Conservation (phyloP, 2,113 vertebrate species). For the Oryzias woworae region DNA sequence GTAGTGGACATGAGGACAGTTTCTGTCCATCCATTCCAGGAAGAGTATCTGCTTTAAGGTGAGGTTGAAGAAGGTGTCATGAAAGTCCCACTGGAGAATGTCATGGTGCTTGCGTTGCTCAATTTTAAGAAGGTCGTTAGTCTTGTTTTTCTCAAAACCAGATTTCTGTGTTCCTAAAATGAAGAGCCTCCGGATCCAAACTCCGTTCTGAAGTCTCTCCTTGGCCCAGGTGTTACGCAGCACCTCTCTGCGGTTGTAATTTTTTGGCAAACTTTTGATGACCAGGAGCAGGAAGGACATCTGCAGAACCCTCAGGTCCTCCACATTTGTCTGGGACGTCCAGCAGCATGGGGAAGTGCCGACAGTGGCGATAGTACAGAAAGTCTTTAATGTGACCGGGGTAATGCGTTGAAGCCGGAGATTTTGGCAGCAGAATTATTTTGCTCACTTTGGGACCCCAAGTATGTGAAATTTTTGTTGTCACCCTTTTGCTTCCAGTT, state of each 20-base stretch:
- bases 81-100: conserved; percentile 26
- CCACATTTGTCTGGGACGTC: conserved; percentile 19
- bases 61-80: conserved; percentile 16
- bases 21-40: conserved; percentile 19
- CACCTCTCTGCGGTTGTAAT: conserved; percentile 77
- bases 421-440: background rate
- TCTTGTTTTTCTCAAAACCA: background rate
- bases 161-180: conserved; percentile 1
- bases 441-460: background rate
- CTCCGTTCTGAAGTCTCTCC: conserved; percentile 64
- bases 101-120: conserved; percentile 12
- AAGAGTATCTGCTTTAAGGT: conserved; percentile 22
- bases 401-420: background rate
- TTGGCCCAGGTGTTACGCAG: conserved; percentile 84
- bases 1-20: conserved; percentile 6
- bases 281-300: conserved; percentile 79
- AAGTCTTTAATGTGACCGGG: conserved; percentile 1
- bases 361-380: conserved; percentile 13
- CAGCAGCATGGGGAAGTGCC: conserved; percentile 17
- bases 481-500: background rate
- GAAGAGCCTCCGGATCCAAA: conserved; percentile 40
- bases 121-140: conserved; percentile 1
- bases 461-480: background rate
- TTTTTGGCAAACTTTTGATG: conserved; percentile 78
- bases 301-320: background rate